Conservation (phyloP, 2,888 invertebrate genomes). For the Dione juno region DNA sequence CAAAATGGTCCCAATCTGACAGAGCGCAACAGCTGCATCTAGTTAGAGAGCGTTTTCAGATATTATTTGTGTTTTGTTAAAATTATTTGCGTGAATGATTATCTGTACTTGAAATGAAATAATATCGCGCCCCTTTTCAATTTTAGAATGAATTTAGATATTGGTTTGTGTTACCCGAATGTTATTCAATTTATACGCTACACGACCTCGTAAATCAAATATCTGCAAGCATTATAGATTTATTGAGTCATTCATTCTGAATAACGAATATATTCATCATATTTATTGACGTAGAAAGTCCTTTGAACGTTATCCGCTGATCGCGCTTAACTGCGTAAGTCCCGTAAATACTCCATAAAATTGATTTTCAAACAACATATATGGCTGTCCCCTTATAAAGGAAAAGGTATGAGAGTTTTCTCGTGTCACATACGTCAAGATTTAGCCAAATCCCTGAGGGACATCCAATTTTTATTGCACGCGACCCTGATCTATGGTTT, state of each 20-base stretch:
- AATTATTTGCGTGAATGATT: slow-evolving; percentile 77
- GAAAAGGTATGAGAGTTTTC: slow-evolving; percentile 72
- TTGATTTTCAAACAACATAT: slow-evolving; percentile 74
- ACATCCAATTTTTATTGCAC: slow-evolving; percentile 79
- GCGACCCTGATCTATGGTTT: slow-evolving; percentile 74
- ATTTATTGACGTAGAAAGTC: slow-evolving; percentile 55
- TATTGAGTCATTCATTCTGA: slow-evolving; percentile 60
- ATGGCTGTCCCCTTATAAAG: slow-evolving; percentile 62
- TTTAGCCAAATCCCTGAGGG: slow-evolving; percentile 78
- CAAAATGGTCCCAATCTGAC: slow-evolving; percentile 76
- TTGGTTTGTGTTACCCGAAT: slow-evolving; percentile 57
- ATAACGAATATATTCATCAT: slow-evolving; percentile 59
- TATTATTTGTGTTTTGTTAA: slow-evolving; percentile 68
- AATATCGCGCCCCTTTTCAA: slow-evolving; percentile 56
- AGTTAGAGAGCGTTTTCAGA: slow-evolving; percentile 73
- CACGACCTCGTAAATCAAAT: slow-evolving; percentile 66
- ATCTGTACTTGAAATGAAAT: slow-evolving; percentile 57
- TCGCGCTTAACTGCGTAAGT: slow-evolving; percentile 40
- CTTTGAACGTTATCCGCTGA: slow-evolving; percentile 40
- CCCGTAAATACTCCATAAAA: slow-evolving; percentile 53
- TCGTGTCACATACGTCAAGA: slow-evolving; percentile 79
- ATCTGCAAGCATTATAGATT: slow-evolving; percentile 68
- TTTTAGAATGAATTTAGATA: slow-evolving; percentile 48
- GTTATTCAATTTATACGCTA: slow-evolving; percentile 72
- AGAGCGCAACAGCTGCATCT: slow-evolving; percentile 80